phyloP scores from a whole-genome alignment of 1,140 invertebrate species.

The Onthophagus taurus region DNA sequence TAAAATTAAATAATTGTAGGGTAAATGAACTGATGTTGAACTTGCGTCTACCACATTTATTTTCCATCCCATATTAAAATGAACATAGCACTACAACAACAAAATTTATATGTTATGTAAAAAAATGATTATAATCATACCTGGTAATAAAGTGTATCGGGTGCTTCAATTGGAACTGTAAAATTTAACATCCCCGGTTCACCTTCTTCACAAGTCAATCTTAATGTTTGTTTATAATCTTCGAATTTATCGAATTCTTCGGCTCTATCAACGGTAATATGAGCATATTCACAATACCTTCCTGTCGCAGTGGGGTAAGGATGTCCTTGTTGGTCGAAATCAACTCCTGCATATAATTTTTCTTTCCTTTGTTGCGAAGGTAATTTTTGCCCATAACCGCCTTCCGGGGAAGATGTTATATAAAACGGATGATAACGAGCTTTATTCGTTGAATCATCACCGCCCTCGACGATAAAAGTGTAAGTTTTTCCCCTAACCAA shows the following conservation, averaged over 20 bases:
- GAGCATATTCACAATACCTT: slow-evolving; percentile 67
- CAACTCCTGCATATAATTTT: slow-evolving; percentile 70
- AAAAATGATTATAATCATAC: slow-evolving; percentile 41
- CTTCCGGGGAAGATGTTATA: slow-evolving; percentile 77
- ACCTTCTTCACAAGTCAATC: slow-evolving; percentile 63
- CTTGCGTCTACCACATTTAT: slow-evolving; percentile 77
- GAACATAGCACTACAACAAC: slow-evolving; percentile 72
- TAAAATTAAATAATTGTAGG: no score
- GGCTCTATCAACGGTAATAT: slow-evolving; percentile 60
- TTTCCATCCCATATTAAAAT: slow-evolving; percentile 88
- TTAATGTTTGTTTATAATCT: slow-evolving; percentile 64
- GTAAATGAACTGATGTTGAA: slow-evolving; percentile 15
- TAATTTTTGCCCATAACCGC: slow-evolving; percentile 70
- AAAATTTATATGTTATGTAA: neutral
- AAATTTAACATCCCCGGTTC: slow-evolving; percentile 65
- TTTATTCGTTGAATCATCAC: slow-evolving; percentile 55
- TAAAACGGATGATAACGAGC: slow-evolving; percentile 89
- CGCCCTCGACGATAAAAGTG: slow-evolving; percentile 77
- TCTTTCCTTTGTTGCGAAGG: slow-evolving; percentile 51
- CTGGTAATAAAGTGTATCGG: slow-evolving; percentile 80
- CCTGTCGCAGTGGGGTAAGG: slow-evolving; percentile 68
- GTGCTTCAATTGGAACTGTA: slow-evolving; percentile 72
- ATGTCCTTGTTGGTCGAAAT: slow-evolving; percentile 62
- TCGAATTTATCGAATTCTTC: slow-evolving; percentile 57
- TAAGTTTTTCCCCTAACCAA: slow-evolving; percentile 84